A percentile compares a stretch with the other conserved stretches of the same genome.
phyloP scores from a whole-genome alignment of 2,888 invertebrate species.

The Allophyes oxyacanthae region DNA sequence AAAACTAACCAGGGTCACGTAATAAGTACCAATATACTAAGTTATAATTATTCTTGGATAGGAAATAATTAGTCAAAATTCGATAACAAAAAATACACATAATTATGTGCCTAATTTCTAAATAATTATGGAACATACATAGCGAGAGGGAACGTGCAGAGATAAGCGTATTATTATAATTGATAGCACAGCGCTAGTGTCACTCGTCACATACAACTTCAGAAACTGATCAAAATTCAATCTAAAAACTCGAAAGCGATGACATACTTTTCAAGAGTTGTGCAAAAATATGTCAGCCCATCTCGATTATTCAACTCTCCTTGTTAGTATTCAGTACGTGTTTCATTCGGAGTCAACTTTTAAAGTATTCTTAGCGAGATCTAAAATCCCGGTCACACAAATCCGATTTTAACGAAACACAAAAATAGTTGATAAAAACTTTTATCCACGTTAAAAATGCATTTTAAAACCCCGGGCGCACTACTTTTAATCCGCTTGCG shows the following conservation, averaged over 20 bases:
- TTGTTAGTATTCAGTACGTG: constrained; percentile 47
- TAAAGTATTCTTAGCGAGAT: constrained; percentile 44
- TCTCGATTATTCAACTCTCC: constrained; percentile 39
- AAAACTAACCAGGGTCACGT: too few species aligned
- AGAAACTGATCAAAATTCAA: constrained; percentile 40
- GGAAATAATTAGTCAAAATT: too few species aligned
- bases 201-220: constrained; percentile 33
- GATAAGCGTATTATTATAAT: too few species aligned
- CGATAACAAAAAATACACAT: too few species aligned
- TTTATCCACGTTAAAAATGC: constrained; percentile 68
- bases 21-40: too few species aligned
- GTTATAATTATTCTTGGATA: too few species aligned
- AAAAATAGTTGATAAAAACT: constrained; percentile 59
- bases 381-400: constrained; percentile 32
- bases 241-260: constrained; percentile 40
- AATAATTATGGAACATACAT: too few species aligned
- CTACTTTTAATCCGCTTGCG: constrained; percentile 77
- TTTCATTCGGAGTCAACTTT: constrained; percentile 46
- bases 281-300: constrained; percentile 42
- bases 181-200: not conserved
- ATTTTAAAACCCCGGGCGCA: constrained; percentile 70
- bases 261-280: constrained; percentile 38
- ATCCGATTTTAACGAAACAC: constrained; percentile 50
- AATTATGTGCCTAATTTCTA: too few species aligned
- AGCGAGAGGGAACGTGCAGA: too few species aligned